Conservation (phyloP, 2,113 vertebrate genomes). For the Bos indicus region DNA sequence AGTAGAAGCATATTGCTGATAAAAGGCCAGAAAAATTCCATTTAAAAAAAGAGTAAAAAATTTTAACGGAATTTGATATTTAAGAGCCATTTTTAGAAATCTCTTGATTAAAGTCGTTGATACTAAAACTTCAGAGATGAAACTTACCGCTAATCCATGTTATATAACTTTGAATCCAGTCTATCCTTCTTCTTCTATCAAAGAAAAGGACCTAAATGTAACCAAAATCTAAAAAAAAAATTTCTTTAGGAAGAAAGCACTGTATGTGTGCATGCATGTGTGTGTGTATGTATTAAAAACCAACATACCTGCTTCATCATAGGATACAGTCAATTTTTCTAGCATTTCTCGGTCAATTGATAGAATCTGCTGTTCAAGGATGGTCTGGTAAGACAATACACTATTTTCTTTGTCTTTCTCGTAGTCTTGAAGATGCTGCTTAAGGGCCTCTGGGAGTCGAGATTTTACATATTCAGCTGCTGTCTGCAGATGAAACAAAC, state of each 20-base stretch:
- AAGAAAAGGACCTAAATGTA: background rate
- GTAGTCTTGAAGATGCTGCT: conserved; percentile 93
- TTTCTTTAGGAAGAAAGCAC: background rate
- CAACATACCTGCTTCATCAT: conserved; percentile 94
- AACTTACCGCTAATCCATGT: background rate
- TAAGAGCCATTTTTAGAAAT: background rate
- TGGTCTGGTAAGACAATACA: conserved; percentile 89
- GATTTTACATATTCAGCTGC: conserved; percentile 96
- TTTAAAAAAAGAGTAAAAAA: background rate
- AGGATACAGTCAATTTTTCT: conserved; percentile 91
- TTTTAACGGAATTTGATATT: background rate
- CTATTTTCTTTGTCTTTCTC: conserved; percentile 94
- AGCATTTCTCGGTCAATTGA: conserved; percentile 93
- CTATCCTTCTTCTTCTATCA: background rate
- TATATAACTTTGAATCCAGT: background rate
- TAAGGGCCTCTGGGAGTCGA: conserved; percentile 91
- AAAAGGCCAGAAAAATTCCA: background rate
- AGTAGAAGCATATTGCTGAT: background rate
- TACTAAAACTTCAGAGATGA: background rate
- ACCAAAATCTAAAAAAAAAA: background rate
- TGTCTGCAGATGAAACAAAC: conserved; percentile 80
- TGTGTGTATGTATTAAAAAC: fast-evolving
- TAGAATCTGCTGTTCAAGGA: conserved; percentile 96
- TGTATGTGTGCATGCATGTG: background rate
- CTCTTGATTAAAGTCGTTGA: background rate